Evolutionary conservation across 2,888 invertebrate genomes (phyloP), one percentile per base, ranked within the genome.

Genomic region (Yponomeuta sedellus): DNA sequence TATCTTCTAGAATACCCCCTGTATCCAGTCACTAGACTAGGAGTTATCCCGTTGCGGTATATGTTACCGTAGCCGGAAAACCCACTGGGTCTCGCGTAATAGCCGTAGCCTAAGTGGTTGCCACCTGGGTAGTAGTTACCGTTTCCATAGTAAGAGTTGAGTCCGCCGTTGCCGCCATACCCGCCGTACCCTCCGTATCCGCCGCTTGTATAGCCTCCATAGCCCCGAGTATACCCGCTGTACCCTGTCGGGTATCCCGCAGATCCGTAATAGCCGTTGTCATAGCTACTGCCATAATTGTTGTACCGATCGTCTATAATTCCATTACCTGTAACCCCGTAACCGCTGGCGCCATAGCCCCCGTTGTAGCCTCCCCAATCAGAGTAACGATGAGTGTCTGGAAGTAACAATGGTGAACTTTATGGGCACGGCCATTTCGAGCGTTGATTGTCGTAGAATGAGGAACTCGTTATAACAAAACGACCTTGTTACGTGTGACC

Each of bases 21-120:
- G 69, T 92, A 92, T n/a, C 92, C 91, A 2, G 90, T 88, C 10
- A 91, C 87, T 70, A 88, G 78, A 69, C 85, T 91, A 1, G 91
- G 92, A 19, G 91, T 91, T 57, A 92, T 80, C 11, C 88, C 87
- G 64, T 75, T 81, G 70, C 74, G 85, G 70, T 91, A 91, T 68
- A 91, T 88, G 68, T 78, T 87, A 1, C 90, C 85, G 67, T 81
- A 79, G 20, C 85, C 83, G 1, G 44, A 52, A 52, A 52, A 52
- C 16, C 44, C 44, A 52, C 44, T 52, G 16, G 81, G 77, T 68
- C 79, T 85, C 67, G 78, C 81, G 69, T 92, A 91, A 74, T 93
- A 93, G 61, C 93, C 93, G 71, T 91, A 93, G n/a, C 93, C 93
- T 39, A 92, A 83, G 79, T 93, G 92, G 65, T 92, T 85, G 40